Conservation (phyloP, 2,113 vertebrate genomes). For the Acanthochromis polyacanthus region DNA sequence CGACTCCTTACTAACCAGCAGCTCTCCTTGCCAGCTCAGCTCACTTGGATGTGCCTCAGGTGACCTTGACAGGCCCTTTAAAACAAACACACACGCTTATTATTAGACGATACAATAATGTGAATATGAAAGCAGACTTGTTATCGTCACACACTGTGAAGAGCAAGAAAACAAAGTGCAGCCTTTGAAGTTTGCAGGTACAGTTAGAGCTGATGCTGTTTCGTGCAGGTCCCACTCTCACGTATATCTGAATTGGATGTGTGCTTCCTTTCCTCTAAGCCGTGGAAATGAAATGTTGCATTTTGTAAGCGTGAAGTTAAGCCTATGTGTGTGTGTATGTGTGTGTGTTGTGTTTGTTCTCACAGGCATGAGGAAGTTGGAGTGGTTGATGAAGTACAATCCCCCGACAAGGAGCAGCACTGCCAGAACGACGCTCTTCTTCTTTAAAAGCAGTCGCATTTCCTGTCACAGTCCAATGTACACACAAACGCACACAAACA, state of each 20-base stretch:
- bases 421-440: conserved; percentile 43
- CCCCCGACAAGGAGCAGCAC: conserved; percentile 40
- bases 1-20: conserved; percentile 37
- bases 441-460: conserved; percentile 66
- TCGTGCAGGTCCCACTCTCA: too few species aligned
- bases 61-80: conserved; percentile 10
- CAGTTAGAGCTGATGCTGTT: too few species aligned
- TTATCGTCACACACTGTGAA: too few species aligned
- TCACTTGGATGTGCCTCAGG: not conserved
- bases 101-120: too few species aligned
- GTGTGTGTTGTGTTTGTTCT: conserved; percentile 39
- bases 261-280: not conserved
- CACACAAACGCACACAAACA: conserved; percentile 3
- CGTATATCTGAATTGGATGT: not conserved
- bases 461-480: conserved; percentile 36
- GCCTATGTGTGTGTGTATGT: not conserved
- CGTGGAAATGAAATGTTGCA: too few species aligned
- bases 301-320: not conserved
- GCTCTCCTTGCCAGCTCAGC: conserved; percentile 17
- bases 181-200: too few species aligned
- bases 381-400: conserved; percentile 47
- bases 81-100: conserved; percentile 5
- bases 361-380: conserved; percentile 28
- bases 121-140: too few species aligned
- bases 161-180: too few species aligned